A percentile compares a stretch with the other conserved stretches of the same genome.
phyloP scores from a whole-genome alignment of 2,113 vertebrate genomes.

The Picathartes gymnocephalus region DNA sequence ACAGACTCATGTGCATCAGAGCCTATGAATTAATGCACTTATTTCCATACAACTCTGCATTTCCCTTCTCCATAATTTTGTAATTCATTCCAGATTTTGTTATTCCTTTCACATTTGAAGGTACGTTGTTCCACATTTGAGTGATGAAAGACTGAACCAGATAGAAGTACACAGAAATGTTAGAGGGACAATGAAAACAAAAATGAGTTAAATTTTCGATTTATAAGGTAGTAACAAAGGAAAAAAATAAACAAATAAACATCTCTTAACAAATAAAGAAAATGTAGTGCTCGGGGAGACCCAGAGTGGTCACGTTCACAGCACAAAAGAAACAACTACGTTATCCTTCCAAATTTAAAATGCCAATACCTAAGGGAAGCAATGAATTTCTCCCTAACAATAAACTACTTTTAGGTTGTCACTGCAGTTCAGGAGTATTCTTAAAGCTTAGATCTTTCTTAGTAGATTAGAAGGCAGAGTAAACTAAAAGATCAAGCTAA shows the following conservation, averaged over 20 bases:
- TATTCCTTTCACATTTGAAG: constrained; percentile 51
- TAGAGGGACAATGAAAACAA: constrained; percentile 31
- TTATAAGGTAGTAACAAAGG: background rate
- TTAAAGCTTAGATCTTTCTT: constrained; percentile 53
- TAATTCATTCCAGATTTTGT: constrained; percentile 71
- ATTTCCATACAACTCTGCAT: constrained; percentile 51
- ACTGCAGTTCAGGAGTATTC: constrained; percentile 27
- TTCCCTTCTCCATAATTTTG: constrained; percentile 44
- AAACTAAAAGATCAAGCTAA: constrained; percentile 71
- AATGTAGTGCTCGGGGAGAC: background rate
- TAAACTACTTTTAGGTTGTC: constrained; percentile 25
- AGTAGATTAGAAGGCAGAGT: constrained; percentile 70
- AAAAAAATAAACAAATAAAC: background rate
- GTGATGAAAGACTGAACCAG: constrained; percentile 42
- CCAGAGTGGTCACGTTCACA: background rate
- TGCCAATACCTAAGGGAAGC: background rate
- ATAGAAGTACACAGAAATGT: constrained; percentile 16
- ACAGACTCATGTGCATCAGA: constrained; percentile 18
- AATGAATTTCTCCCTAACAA: background rate
- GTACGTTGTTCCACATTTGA: constrained; percentile 20
- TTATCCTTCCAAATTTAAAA: background rate
- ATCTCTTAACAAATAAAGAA: background rate
- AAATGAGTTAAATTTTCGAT: background rate
- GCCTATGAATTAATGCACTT: constrained; percentile 36
- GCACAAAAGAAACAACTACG: background rate